phyloP scores from a whole-genome alignment of 2,797 vertebrate species.

The Spinibarbus caldwelli region DNA sequence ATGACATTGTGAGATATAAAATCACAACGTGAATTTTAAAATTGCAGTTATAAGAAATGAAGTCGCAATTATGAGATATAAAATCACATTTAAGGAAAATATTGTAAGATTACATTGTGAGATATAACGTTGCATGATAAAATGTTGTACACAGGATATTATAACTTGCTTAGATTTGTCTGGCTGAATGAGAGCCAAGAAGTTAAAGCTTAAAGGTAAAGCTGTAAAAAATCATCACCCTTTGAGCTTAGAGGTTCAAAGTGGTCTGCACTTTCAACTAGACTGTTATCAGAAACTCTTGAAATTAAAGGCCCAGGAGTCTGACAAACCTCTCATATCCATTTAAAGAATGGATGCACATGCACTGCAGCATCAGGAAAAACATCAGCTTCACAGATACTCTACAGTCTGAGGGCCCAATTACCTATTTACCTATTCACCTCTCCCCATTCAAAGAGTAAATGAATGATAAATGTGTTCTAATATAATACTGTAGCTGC shows the following conservation, averaged over 20 bases:
- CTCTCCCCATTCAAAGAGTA: slow-evolving; percentile 15
- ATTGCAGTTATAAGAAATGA: background rate
- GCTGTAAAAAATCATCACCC: background rate
- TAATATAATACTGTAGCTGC: slow-evolving; percentile 24
- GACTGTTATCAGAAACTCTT: background rate
- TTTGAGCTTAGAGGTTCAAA: background rate
- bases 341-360: background rate
- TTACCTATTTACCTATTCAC: slow-evolving; percentile 24
- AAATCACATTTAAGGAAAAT: background rate
- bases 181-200: background rate
- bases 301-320: background rate
- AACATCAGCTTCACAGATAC: slow-evolving; percentile 1
- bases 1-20: background rate
- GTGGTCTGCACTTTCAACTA: background rate
- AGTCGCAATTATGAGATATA: background rate
- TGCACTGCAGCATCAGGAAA: background rate
- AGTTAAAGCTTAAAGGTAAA: background rate
- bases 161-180: background rate
- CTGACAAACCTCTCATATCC: background rate
- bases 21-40: background rate
- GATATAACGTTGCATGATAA: background rate
- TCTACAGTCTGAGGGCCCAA: background rate
- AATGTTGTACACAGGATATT: background rate
- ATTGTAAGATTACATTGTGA: background rate
- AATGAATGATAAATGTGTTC: slow-evolving; percentile 18